phyloP scores from a whole-genome alignment of 2,888 invertebrate genomes.

The Pediacus dermestoides region DNA sequence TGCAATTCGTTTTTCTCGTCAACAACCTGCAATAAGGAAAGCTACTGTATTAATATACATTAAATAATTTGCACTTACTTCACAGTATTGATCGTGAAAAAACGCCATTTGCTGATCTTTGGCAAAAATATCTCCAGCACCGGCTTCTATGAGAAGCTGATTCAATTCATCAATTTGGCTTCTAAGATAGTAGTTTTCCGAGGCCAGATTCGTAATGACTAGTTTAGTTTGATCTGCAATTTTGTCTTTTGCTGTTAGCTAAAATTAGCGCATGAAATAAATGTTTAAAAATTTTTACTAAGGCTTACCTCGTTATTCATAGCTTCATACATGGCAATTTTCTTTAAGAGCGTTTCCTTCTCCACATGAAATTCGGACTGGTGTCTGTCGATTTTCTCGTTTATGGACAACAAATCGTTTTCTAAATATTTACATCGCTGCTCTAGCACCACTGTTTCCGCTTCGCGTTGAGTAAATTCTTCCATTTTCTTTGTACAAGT shows the following conservation, averaged over 20 bases:
- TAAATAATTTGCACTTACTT: slow-evolving; percentile 24
- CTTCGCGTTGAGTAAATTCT: slow-evolving; percentile 8
- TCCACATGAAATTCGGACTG: slow-evolving; percentile 14
- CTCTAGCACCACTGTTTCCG: slow-evolving; percentile 17
- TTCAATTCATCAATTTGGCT: slow-evolving; percentile 39
- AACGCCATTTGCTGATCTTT: slow-evolving; percentile 37
- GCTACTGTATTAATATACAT: background rate
- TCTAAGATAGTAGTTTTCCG: slow-evolving; percentile 35
- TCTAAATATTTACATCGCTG: slow-evolving; percentile 25
- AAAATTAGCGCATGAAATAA: too few species aligned
- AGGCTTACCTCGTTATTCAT: slow-evolving; percentile 16
- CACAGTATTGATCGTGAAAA: slow-evolving; percentile 34
- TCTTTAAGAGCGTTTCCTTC: slow-evolving; percentile 14
- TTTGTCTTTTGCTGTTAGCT: slow-evolving; percentile 32
- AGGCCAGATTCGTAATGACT: slow-evolving; percentile 27
- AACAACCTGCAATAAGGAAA: slow-evolving; percentile 20
- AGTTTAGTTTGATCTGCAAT: slow-evolving; percentile 30
- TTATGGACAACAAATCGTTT: slow-evolving; percentile 18
- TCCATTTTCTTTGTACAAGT: slow-evolving; percentile 26
- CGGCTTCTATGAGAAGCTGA: slow-evolving; percentile 35
- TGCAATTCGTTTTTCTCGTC: slow-evolving; percentile 25
- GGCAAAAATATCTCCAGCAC: slow-evolving; percentile 40
- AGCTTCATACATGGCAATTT: slow-evolving; percentile 16
- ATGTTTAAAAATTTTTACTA: too few species aligned
- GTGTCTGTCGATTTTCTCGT: slow-evolving; percentile 19